A percentile compares a stretch with the other conserved stretches of the same genome.
Conservation (phyloP, 1,140 invertebrate species). For the Drosophila bocki region DNA sequence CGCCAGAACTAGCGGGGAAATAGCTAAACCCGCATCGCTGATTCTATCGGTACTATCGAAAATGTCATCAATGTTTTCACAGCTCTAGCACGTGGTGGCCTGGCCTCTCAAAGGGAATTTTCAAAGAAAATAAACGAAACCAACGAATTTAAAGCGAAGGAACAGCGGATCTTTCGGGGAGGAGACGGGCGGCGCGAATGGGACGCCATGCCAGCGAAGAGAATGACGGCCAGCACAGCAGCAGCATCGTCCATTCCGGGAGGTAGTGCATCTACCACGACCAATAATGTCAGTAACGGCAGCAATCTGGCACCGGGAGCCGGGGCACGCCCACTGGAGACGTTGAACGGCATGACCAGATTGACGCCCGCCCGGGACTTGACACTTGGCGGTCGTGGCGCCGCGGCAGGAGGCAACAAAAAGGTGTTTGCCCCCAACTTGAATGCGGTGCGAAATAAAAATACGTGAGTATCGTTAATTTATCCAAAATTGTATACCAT, state of each 20-base stretch:
- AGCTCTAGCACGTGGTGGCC: conserved; percentile 9
- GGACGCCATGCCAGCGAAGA: conserved; percentile 66
- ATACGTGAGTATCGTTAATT: conserved; percentile 59
- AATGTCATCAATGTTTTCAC: conserved; percentile 6
- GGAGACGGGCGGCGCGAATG: conserved; percentile 30
- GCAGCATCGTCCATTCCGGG: conserved; percentile 35
- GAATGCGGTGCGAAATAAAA: conserved; percentile 82
- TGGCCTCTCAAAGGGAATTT: background rate
- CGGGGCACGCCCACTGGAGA: conserved; percentile 23
- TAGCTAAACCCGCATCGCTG: no score
- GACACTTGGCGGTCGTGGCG: conserved; percentile 85
- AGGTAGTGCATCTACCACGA: conserved; percentile 33
- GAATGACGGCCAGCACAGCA: conserved; percentile 48
- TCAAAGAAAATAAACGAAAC: conserved; percentile 5
- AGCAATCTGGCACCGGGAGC: conserved; percentile 10
- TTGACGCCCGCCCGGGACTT: conserved; percentile 86
- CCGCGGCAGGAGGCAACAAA: conserved; percentile 31
- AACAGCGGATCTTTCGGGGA: background rate
- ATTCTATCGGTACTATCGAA: background rate
- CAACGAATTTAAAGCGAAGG: background rate
- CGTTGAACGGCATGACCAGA: conserved; percentile 60
- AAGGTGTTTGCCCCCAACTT: conserved; percentile 81
- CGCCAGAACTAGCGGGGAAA: no score
- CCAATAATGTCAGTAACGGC: conserved; percentile 21
- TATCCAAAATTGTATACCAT: no score